Evolutionary conservation across 1,140 invertebrate genomes (phyloP).

Genomic region (Aleiodes sp.): DNA sequence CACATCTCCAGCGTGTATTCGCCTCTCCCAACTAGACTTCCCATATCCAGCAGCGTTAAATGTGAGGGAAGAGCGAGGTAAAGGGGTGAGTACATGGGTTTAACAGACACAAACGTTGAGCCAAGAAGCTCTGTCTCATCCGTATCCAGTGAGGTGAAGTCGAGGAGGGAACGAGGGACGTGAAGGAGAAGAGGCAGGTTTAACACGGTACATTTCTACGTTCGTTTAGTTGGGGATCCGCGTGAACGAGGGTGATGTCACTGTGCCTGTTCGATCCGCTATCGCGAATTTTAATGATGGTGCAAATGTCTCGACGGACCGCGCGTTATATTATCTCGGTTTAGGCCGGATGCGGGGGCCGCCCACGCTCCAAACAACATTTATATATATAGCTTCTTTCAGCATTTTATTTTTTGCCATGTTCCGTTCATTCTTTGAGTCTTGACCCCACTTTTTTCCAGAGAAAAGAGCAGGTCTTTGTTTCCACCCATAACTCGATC

Average conservation of each 20-base stretch:
- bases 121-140: background rate
- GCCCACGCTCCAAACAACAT: constrained; percentile 56
- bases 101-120: background rate
- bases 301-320: constrained; percentile 64
- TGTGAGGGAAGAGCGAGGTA: background rate
- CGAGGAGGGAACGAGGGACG: constrained; percentile 10
- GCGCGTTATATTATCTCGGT: constrained; percentile 65
- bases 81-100: background rate
- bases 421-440: background rate
- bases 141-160: constrained; percentile 4
- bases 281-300: constrained; percentile 68
- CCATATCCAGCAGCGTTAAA: too few species aligned
- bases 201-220: constrained; percentile 48
- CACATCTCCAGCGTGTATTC: constrained; percentile 56
- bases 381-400: constrained; percentile 10
- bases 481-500: background rate
- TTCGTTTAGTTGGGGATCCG: constrained; percentile 63
- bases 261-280: constrained; percentile 65
- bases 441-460: background rate
- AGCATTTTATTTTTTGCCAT: background rate
- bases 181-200: constrained; percentile 40
- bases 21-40: background rate
- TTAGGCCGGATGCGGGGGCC: constrained; percentile 64
- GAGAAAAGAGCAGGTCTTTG: constrained; percentile 5
- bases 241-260: constrained; percentile 64